A percentile compares a stretch with the other conserved stretches of the same genome.
Conservation (phyloP, 2,888 invertebrate species). For the Apamea anceps region DNA sequence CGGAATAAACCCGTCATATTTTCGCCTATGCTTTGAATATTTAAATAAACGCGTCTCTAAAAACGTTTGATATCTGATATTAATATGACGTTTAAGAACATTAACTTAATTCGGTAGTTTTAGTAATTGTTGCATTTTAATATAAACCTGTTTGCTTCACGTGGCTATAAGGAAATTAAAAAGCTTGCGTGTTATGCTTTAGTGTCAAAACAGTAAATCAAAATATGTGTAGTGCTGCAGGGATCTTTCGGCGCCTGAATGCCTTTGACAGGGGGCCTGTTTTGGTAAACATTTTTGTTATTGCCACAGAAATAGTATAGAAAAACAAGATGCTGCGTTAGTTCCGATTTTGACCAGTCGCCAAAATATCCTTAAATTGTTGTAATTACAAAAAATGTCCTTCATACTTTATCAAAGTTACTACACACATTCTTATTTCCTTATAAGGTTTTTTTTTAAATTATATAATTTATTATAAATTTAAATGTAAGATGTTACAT, state of each 20-base stretch:
- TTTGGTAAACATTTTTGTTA: neutral
- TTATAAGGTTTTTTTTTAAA: neutral
- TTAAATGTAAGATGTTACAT: neutral
- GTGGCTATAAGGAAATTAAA: conserved; percentile 10
- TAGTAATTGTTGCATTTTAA: conserved; percentile 17
- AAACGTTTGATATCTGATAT: conserved; percentile 16
- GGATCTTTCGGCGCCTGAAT: neutral
- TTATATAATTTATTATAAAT: neutral
- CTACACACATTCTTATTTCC: neutral
- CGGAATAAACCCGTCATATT: neutral
- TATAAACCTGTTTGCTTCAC: neutral
- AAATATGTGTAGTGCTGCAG: neutral
- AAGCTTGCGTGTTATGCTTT: neutral
- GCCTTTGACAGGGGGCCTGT: neutral
- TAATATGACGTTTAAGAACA: conserved; percentile 1
- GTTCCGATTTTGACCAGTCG: neutral
- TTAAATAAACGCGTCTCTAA: neutral
- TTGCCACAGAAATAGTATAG: neutral
- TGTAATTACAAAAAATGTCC: neutral
- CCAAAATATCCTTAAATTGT: neutral
- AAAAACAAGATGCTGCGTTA: neutral
- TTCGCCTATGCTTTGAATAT: neutral
- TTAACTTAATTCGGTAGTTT: conserved; percentile 2
- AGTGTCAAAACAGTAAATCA: neutral
- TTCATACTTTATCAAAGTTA: conserved; percentile 1